These are phyloP conservation scores for Drosophila simulans DNA, from an alignment of 1,140 invertebrate species.

Conservation along the genomic window DNA sequence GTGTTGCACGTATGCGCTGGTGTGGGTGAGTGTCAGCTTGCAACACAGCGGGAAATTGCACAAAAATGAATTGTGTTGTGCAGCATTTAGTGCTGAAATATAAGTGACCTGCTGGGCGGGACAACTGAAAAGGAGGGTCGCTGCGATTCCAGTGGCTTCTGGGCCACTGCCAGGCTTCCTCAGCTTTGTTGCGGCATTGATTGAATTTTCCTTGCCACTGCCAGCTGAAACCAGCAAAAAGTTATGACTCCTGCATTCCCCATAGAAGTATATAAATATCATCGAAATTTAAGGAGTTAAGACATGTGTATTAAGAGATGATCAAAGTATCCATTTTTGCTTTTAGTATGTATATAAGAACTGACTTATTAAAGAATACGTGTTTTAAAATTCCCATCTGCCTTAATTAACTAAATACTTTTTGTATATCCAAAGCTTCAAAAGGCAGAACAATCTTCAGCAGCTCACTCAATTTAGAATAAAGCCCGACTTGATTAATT, in stretches of 20 bases:
- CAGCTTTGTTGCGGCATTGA: constrained; percentile 25
- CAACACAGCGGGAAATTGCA: constrained; percentile 72
- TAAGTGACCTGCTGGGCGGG: constrained; percentile 52
- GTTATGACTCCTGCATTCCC: background rate
- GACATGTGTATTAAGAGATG: too few relatives aligned
- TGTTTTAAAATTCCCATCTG: too few relatives aligned
- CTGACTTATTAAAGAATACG: too few relatives aligned
- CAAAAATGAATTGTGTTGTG: constrained; percentile 80
- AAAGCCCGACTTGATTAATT: constrained; percentile 31
- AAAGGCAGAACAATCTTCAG: background rate
- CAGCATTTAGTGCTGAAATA: constrained; percentile 70
- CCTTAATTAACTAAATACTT: too few relatives aligned
- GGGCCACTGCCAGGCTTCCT: constrained; percentile 20
- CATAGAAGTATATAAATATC: too few relatives aligned
- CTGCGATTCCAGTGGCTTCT: constrained; percentile 4
- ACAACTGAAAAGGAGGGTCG: constrained; percentile 9
- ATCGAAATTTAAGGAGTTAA: too few relatives aligned
- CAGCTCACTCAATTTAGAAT: constrained; percentile 3
- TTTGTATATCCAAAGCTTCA: background rate
- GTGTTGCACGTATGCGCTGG: background rate
- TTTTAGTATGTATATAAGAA: too few relatives aligned
- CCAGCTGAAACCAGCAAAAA: background rate
- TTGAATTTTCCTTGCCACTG: constrained; percentile 35
- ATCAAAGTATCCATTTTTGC: too few relatives aligned
- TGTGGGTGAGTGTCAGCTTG: constrained; percentile 43